phyloP scores from a whole-genome alignment of 2,888 invertebrate species.

The Orthonevra nobilis region DNA sequence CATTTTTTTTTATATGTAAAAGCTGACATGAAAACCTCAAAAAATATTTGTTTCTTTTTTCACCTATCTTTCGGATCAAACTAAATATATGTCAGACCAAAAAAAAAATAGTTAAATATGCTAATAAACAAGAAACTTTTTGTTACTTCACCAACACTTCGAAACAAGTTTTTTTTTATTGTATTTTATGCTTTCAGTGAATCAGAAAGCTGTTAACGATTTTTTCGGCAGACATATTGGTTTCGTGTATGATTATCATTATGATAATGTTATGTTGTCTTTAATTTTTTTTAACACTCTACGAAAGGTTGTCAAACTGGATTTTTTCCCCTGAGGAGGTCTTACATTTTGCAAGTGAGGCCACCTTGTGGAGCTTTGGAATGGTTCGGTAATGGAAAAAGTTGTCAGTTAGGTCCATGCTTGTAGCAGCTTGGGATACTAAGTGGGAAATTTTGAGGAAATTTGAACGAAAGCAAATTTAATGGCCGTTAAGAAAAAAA shows the following conservation, averaged over 20 bases:
- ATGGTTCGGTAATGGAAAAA: no score
- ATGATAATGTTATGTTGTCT: constrained; percentile 19
- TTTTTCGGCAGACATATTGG: constrained; percentile 52
- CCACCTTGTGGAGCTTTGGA: constrained; percentile 19
- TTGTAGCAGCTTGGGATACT: no score
- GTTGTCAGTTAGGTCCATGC: no score
- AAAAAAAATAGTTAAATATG: constrained; percentile 26
- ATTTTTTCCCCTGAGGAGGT: constrained; percentile 24
- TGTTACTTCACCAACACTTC: constrained; percentile 21
- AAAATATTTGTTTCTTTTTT: constrained; percentile 20
- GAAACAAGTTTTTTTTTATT: constrained; percentile 19
- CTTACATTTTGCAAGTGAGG: constrained; percentile 27
- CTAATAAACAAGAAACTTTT: constrained; percentile 51
- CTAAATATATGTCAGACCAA: constrained; percentile 17
- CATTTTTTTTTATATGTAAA: constrained; percentile 33
- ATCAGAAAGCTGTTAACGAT: constrained; percentile 45
- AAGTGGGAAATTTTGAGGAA: no score
- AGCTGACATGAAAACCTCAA: constrained; percentile 54
- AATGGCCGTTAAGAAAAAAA: no score
- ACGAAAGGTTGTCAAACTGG: constrained; percentile 39
- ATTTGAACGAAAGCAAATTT: no score
- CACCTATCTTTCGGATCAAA: constrained; percentile 1
- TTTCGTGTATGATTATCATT: constrained; percentile 20
- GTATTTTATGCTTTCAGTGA: constrained; percentile 23
- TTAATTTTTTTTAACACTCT: background rate